Evolutionary conservation across 1,140 invertebrate genomes (phyloP).

Genomic region (Ips typographus): DNA sequence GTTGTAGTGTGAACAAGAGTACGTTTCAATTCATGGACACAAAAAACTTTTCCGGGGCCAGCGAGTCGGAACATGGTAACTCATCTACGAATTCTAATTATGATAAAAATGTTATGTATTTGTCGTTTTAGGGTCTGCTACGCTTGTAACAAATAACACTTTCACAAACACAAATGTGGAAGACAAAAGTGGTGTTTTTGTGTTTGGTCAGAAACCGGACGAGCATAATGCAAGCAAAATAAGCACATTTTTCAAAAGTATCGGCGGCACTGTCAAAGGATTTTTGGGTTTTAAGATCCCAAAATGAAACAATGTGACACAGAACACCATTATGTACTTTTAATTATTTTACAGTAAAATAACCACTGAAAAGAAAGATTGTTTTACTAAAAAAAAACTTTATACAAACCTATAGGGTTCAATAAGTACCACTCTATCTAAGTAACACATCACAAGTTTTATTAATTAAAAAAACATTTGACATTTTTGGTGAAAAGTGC

Average conservation of each 20-base stretch:
- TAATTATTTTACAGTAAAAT: too few relatives aligned
- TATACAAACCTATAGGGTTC: too few relatives aligned
- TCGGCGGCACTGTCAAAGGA: conserved; percentile 38
- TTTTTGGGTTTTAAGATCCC: conserved; percentile 40
- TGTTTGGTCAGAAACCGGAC: conserved; percentile 36
- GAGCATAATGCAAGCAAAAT: conserved; percentile 36
- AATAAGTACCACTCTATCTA: too few relatives aligned
- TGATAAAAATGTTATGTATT: neutral
- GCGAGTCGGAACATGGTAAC: conserved; percentile 11
- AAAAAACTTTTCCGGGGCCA: conserved; percentile 11
- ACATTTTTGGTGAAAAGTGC: too few relatives aligned
- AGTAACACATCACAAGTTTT: too few relatives aligned
- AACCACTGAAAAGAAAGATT: too few relatives aligned
- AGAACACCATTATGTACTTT: too few relatives aligned
- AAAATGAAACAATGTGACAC: too few relatives aligned
- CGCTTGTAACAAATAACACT: neutral
- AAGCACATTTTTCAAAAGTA: conserved; percentile 35
- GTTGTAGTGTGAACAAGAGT: neutral
- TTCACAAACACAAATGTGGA: conserved; percentile 21
- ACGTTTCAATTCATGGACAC: conserved; percentile 28
- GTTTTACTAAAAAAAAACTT: too few relatives aligned
- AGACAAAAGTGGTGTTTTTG: conserved; percentile 33
- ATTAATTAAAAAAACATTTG: too few relatives aligned
- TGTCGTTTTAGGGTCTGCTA: neutral
- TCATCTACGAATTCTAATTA: neutral